phyloP scores from a whole-genome alignment of 2,888 invertebrate genomes.

The Drosophila neonasuta region DNA sequence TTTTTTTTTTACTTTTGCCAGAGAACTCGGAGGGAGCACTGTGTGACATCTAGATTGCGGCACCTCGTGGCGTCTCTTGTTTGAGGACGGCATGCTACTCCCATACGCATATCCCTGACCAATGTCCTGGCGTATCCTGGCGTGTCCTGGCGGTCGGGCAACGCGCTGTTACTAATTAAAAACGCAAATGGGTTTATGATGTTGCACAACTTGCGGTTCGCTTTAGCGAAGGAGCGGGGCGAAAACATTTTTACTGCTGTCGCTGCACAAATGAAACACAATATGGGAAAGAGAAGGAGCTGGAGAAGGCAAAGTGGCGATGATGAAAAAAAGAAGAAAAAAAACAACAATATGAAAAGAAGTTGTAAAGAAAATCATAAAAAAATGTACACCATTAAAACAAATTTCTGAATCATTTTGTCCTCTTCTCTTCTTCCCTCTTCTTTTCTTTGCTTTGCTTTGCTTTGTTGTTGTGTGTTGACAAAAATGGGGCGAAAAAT shows the following conservation, averaged over 20 bases:
- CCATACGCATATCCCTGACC: constrained; percentile 52
- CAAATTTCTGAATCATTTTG: constrained; percentile 62
- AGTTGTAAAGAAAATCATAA: constrained; percentile 72
- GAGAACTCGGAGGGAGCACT: constrained; percentile 19
- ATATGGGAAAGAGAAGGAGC: constrained; percentile 26
- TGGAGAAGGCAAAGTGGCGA: constrained; percentile 1
- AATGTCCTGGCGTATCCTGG: constrained; percentile 42
- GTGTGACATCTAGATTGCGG: constrained; percentile 59
- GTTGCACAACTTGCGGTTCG: constrained; percentile 75
- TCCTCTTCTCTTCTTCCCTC: constrained; percentile 10
- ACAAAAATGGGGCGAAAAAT: constrained; percentile 51
- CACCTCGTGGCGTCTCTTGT: background rate
- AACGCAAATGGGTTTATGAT: constrained; percentile 79
- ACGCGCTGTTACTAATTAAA: constrained; percentile 75
- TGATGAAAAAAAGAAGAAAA: background rate
- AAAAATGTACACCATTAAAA: constrained; percentile 70
- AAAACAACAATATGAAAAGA: constrained; percentile 52
- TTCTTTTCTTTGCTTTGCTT: constrained; percentile 21
- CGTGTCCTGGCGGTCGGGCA: constrained; percentile 29
- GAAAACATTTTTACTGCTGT: constrained; percentile 63
- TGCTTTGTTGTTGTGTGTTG: constrained; percentile 31
- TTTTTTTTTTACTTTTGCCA: too few species aligned
- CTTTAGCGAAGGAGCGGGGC: constrained; percentile 9
- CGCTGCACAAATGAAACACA: constrained; percentile 70
- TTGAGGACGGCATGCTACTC: background rate